Conservation (phyloP, 2,113 vertebrate species). For the Hemicordylus capensis region DNA sequence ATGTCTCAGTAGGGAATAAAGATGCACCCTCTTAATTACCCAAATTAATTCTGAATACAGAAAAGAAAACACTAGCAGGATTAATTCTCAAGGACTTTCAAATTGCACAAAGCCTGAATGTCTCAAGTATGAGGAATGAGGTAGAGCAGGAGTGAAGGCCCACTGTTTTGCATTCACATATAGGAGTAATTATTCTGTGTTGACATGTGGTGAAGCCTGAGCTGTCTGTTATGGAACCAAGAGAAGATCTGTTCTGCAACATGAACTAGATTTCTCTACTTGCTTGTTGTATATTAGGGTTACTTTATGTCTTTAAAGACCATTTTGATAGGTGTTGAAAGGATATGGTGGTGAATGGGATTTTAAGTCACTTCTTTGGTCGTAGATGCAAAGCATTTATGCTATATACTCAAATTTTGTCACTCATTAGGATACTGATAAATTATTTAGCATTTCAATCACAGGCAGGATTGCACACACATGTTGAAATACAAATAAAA, state of each 20-base stretch:
- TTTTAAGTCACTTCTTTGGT: not conserved
- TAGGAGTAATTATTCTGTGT: not conserved
- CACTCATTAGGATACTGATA: not conserved
- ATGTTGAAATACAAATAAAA: not conserved
- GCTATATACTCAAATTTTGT: not conserved
- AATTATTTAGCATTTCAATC: not conserved
- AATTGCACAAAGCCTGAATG: not conserved
- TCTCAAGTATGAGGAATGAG: not conserved
- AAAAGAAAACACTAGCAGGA: not conserved
- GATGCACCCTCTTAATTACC: constrained; percentile 23
- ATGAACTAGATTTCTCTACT: not conserved
- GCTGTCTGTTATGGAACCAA: not conserved
- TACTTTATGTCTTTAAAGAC: not conserved
- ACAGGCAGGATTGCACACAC: not conserved
- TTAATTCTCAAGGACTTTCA: not conserved
- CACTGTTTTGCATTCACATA: not conserved
- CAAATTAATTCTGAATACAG: constrained; percentile 25
- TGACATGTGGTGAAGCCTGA: not conserved
- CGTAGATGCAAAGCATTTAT: not conserved
- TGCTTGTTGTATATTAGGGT: not conserved
- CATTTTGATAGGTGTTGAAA: not conserved
- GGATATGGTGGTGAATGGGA: not conserved
- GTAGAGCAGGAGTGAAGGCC: not conserved
- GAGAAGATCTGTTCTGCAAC: not conserved
- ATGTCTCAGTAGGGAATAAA: constrained; percentile 10